phyloP scores from a whole-genome alignment of 2,113 vertebrate species.

The Lepidiolamprologus cunningtoni region DNA sequence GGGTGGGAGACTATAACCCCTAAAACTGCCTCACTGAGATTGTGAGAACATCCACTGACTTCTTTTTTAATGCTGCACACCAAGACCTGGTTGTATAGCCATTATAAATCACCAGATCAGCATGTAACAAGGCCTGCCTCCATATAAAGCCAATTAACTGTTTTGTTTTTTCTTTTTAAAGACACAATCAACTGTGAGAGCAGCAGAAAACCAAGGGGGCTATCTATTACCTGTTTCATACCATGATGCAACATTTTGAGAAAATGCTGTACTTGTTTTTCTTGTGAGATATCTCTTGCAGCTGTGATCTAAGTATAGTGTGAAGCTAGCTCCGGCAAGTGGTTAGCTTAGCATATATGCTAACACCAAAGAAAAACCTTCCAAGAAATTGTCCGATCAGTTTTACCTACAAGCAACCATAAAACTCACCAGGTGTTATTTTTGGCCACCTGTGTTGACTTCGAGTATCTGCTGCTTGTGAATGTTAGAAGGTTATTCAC shows the following conservation, averaged over 20 bases:
- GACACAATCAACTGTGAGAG: not conserved
- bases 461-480: not conserved
- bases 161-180: not conserved
- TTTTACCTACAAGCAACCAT: not conserved
- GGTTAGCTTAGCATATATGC: not conserved
- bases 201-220: not conserved
- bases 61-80: not conserved
- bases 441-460: not conserved
- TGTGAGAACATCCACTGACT: not conserved
- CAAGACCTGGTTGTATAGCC: not conserved
- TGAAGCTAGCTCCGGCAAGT: not conserved
- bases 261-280: not conserved
- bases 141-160: not conserved
- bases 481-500: not conserved
- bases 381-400: not conserved
- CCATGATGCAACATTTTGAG: not conserved
- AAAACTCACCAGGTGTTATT: not conserved
- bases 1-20: not conserved
- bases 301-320: not conserved
- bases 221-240: not conserved
- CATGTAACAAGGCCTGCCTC: not conserved
- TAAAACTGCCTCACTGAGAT: not conserved
- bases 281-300: not conserved
- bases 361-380: not conserved
- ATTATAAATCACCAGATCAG: not conserved